Conservation (phyloP, 2,113 vertebrate genomes). For the Grammomys dolichurus region DNA sequence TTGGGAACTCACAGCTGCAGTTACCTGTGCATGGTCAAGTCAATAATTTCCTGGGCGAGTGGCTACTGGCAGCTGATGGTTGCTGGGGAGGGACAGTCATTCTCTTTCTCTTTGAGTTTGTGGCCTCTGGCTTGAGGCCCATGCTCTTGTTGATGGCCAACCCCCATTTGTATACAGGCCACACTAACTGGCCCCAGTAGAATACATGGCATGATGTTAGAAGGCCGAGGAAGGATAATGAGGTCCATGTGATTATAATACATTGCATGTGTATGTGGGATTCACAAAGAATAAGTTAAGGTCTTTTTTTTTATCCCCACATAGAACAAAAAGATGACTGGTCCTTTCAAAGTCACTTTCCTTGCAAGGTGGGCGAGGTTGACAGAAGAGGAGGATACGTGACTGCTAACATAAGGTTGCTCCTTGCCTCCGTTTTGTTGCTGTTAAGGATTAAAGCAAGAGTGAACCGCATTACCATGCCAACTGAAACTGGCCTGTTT, state of each 20-base stretch:
- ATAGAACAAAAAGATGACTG: neutral
- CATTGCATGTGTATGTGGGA: neutral
- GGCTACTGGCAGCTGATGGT: too few species aligned
- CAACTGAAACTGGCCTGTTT: neutral
- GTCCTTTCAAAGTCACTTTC: neutral
- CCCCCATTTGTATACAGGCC: too few species aligned
- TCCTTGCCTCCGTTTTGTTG: neutral
- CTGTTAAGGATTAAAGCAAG: neutral
- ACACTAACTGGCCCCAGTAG: neutral
- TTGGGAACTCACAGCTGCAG: neutral
- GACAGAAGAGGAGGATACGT: neutral
- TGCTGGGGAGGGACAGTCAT: neutral
- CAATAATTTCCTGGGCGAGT: neutral
- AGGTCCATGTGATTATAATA: neutral
- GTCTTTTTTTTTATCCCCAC: neutral
- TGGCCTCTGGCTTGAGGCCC: neutral
- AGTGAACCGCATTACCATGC: neutral
- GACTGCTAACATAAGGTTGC: neutral
- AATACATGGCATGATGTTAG: neutral
- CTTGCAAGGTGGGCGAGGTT: neutral
- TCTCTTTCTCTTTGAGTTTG: neutral
- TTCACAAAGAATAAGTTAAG: neutral
- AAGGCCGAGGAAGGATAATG: neutral
- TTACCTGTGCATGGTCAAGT: neutral
- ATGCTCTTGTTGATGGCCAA: neutral